Conservation (phyloP, 2,113 vertebrate species). For the Nicator chloris region DNA sequence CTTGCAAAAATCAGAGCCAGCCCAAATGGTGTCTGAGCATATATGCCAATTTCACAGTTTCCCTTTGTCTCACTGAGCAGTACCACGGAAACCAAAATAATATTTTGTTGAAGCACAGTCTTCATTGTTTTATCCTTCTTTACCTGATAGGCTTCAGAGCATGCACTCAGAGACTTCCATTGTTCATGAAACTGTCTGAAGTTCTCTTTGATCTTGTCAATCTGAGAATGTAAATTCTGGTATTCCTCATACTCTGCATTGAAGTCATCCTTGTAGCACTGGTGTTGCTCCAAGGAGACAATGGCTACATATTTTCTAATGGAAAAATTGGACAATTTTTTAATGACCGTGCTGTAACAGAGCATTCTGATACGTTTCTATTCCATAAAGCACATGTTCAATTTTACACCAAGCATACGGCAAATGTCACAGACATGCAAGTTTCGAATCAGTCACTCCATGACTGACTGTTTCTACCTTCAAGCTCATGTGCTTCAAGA, state of each 20-base stretch:
- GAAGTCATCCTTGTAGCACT: not conserved
- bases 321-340: not conserved
- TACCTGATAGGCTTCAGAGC: not conserved
- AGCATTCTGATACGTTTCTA: not conserved
- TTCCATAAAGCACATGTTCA: rapidly evolving
- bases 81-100: not conserved
- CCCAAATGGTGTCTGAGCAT: not conserved
- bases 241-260: not conserved
- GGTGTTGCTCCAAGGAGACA: conserved; percentile 38
- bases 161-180: too few species aligned
- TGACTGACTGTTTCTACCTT: not conserved
- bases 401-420: not conserved
- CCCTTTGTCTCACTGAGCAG: not conserved
- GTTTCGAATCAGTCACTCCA: rapidly evolving
- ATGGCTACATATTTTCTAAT: conserved; percentile 83
- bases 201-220: not conserved
- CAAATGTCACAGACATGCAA: not conserved
- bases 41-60: not conserved
- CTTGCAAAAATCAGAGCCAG: not conserved
- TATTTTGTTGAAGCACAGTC: not conserved
- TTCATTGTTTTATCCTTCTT: not conserved
- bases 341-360: not conserved
- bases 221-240: not conserved
- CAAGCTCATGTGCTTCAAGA: rapidly evolving
- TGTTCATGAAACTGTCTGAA: not conserved